phyloP scores from a whole-genome alignment of 2,888 invertebrate genomes.

The Priocnemis perturbator region DNA sequence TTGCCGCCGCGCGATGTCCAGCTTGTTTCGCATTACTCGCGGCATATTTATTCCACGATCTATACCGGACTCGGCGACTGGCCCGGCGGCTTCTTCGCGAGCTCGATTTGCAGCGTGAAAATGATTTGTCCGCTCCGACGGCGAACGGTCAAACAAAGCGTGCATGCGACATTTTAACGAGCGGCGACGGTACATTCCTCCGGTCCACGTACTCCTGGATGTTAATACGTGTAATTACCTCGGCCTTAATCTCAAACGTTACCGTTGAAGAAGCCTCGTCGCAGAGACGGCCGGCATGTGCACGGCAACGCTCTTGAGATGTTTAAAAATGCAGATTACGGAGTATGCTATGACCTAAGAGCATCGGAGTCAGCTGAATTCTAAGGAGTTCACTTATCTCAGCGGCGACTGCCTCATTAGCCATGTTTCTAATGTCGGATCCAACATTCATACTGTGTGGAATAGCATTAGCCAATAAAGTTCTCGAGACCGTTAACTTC shows the following conservation, averaged over 20 bases:
- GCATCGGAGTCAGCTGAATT: constrained; percentile 56
- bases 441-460: no score
- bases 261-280: constrained; percentile 31
- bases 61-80: no score
- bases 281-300: constrained; percentile 21
- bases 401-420: constrained; percentile 38
- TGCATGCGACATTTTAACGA: no score
- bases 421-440: constrained; percentile 33
- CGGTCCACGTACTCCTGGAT: constrained; percentile 26
- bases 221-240: constrained; percentile 38
- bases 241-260: constrained; percentile 49
- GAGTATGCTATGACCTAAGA: constrained; percentile 40
- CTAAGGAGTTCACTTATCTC: constrained; percentile 46
- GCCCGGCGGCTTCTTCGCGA: no score
- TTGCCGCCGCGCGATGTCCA: not conserved
- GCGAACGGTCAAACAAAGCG: no score
- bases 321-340: constrained; percentile 56
- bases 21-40: no score
- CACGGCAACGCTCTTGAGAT: constrained; percentile 37
- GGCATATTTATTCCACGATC: no score
- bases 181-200: no score
- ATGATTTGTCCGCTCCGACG: no score
- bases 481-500: constrained; percentile 4
- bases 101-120: no score
- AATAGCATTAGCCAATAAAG: constrained; percentile 30